Evolutionary conservation across 2,888 invertebrate species (phyloP).

Genomic region (Plebejus anna): DNA sequence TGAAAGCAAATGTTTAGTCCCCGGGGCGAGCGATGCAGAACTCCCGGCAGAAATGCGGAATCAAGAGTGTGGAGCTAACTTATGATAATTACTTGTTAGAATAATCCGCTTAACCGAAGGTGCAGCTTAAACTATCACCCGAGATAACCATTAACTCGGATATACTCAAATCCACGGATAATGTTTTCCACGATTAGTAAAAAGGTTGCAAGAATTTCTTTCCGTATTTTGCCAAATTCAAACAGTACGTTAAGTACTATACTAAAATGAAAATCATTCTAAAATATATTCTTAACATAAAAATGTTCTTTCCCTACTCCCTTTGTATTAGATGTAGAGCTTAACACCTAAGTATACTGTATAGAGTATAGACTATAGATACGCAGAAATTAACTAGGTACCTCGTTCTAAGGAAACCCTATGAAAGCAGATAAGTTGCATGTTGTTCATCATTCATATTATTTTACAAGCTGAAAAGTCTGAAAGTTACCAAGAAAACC

Average conservation of each 20-base stretch:
- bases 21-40: conserved; percentile 51
- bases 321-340: no score
- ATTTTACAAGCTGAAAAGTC: neutral
- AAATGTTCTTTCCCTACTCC: no score
- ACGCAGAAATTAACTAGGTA: no score
- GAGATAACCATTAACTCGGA: conserved; percentile 13
- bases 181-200: neutral
- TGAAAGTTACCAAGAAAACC: neutral
- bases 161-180: neutral
- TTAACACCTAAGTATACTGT: no score
- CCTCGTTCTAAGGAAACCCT: no score
- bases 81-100: conserved; percentile 70
- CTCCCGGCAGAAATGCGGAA: conserved; percentile 51
- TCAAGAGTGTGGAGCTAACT: conserved; percentile 56
- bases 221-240: neutral
- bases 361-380: no score
- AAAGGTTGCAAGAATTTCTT: neutral
- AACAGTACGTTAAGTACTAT: neutral
- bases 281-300: no score
- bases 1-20: conserved; percentile 70
- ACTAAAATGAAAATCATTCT: neutral
- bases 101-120: conserved; percentile 52
- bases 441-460: no score
- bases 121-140: conserved; percentile 25
- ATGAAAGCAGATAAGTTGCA: no score